Evolutionary conservation across 2,888 invertebrate genomes (phyloP).

Genomic region (Andrena haemorrhoa): DNA sequence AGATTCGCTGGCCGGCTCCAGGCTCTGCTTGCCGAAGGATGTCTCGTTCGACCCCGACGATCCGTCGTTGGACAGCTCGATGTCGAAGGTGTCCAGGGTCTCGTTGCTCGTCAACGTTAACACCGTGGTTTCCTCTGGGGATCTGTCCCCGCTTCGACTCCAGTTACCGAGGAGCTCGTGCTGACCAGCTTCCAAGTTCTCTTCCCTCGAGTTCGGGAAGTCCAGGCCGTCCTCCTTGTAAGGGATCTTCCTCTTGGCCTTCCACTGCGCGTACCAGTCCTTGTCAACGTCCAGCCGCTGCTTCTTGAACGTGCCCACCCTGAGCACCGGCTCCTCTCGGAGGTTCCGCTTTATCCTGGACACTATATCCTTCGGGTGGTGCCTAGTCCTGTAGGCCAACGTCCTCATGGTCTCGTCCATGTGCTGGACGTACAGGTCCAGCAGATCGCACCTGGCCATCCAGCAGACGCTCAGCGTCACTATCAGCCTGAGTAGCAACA

Average conservation of each 20-base stretch:
- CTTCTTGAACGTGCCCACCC: conserved; percentile 74
- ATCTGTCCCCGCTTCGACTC: neutral
- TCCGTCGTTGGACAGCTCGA: conserved; percentile 17
- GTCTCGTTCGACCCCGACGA: conserved; percentile 4
- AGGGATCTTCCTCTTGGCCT: conserved; percentile 52
- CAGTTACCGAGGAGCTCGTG: conserved; percentile 67
- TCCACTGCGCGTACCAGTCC: conserved; percentile 68
- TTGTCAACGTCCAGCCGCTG: conserved; percentile 80
- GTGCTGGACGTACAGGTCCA: conserved; percentile 83
- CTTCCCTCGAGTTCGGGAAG: conserved; percentile 74
- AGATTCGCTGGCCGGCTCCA: conserved; percentile 1
- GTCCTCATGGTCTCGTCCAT: conserved; percentile 83
- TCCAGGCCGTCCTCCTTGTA: conserved; percentile 76
- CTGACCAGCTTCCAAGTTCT: conserved; percentile 66
- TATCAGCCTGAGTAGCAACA: conserved; percentile 74
- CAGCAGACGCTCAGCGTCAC: conserved; percentile 70
- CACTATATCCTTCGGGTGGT: conserved; percentile 69
- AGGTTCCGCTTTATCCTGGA: conserved; percentile 72
- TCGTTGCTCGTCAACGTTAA: neutral
- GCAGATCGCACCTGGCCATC: conserved; percentile 76
- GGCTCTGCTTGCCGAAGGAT: neutral
- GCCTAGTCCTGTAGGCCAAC: conserved; percentile 68
- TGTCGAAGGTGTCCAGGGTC: neutral
- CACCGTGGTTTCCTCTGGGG: conserved; percentile 27
- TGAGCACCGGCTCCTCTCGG: conserved; percentile 62